These are phyloP conservation scores for Gonocerus acuteangulatus DNA, from an alignment of 2,888 invertebrate species.

Conservation along the genomic window DNA sequence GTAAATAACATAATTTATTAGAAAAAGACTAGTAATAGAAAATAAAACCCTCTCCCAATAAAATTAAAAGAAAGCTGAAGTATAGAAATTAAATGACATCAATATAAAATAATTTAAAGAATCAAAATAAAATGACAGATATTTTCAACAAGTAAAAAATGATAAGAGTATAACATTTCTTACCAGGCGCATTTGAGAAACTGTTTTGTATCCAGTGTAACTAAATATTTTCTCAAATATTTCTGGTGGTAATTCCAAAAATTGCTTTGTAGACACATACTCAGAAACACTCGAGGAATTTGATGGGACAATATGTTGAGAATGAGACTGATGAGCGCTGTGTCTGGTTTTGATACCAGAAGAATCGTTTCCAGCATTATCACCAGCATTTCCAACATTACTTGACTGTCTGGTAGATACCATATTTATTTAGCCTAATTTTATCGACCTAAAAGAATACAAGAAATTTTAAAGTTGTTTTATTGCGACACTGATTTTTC, in stretches of 20 bases:
- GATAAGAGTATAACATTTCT: too few species aligned
- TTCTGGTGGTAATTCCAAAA: constrained; percentile 72
- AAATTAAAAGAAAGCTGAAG: too few species aligned
- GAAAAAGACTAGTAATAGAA: too few species aligned
- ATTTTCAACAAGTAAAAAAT: too few species aligned
- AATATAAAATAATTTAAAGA: too few species aligned
- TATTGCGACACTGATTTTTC: too few species aligned
- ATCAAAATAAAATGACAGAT: too few species aligned
- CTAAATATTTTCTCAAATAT: constrained; percentile 70
- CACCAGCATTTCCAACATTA: constrained; percentile 45
- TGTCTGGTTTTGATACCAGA: constrained; percentile 34
- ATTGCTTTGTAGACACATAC: constrained; percentile 38
- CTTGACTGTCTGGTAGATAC: constrained; percentile 59
- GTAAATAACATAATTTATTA: too few species aligned
- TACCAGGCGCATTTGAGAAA: constrained; percentile 72
- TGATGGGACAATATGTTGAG: constrained; percentile 3
- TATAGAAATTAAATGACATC: too few species aligned
- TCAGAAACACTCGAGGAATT: constrained; percentile 6
- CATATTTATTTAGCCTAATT: constrained; percentile 29
- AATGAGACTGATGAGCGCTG: background rate
- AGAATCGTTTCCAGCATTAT: constrained; percentile 17
- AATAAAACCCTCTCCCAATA: too few species aligned
- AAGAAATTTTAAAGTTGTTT: background rate
- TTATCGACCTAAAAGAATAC: background rate
- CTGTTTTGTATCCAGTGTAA: constrained; percentile 65